These are phyloP conservation scores for Myrmecophaga tridactyla DNA, from an alignment of 2,113 vertebrate species.

Conservation along the genomic window DNA sequence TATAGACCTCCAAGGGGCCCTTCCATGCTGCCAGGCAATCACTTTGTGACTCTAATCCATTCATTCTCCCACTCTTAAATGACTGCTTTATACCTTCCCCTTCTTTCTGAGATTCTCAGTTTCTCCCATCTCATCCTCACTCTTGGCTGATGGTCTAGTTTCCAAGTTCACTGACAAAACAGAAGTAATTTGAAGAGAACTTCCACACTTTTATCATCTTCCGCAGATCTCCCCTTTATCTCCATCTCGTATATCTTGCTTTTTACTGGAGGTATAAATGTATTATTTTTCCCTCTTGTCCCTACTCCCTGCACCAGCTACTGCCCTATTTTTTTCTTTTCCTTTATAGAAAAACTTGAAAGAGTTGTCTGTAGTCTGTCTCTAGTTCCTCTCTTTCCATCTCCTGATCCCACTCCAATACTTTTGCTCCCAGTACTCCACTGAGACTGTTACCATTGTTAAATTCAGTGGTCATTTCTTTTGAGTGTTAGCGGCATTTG, in stretches of 20 bases:
- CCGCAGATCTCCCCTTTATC: background rate
- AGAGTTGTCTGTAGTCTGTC: background rate
- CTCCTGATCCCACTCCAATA: background rate
- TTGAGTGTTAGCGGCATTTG: background rate
- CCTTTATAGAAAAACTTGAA: background rate
- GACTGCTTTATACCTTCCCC: background rate
- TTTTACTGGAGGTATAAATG: too few relatives aligned
- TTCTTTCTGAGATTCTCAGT: background rate
- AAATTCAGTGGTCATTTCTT: background rate
- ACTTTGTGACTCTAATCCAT: background rate
- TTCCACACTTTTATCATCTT: background rate
- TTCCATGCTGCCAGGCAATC: background rate
- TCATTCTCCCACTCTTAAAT: background rate
- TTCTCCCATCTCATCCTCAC: background rate
- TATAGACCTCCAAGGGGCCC: too few relatives aligned
- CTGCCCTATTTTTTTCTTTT: background rate
- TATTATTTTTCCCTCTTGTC: background rate
- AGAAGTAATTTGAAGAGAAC: background rate
- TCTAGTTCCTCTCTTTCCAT: background rate
- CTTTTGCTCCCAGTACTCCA: background rate
- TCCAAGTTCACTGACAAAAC: background rate
- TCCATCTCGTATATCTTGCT: background rate
- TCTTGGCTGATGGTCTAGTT: background rate
- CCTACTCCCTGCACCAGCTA: background rate
- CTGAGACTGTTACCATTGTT: background rate